Evolutionary conservation across 1,140 invertebrate species (phyloP).

Genomic region (Drosophila lacteicornis): DNA sequence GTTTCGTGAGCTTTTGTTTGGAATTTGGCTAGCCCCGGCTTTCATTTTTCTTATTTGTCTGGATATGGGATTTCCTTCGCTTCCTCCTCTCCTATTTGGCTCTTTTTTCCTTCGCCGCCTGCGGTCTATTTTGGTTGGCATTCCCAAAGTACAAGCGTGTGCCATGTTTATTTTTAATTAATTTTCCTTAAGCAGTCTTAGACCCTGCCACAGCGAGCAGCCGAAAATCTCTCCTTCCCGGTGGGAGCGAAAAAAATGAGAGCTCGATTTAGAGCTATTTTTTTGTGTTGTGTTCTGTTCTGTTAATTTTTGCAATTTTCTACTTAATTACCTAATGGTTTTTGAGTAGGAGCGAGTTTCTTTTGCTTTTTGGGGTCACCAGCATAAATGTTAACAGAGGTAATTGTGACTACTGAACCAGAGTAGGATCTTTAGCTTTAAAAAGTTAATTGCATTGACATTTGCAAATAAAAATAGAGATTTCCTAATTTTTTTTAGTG

Average conservation of each 20-base stretch:
- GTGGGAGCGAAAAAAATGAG: not conserved
- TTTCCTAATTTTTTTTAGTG: too few species aligned
- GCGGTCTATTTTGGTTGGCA: constrained; percentile 79
- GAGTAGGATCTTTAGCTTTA: not conserved
- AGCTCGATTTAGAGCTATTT: constrained; percentile 20
- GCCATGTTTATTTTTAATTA: constrained; percentile 84
- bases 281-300: constrained; percentile 15
- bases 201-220: constrained; percentile 41
- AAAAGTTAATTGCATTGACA: not conserved
- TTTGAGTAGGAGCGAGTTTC: constrained; percentile 28
- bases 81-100: constrained; percentile 14
- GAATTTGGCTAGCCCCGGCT: constrained; percentile 71
- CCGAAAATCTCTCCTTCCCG: constrained; percentile 25
- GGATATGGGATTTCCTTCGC: constrained; percentile 51
- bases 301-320: constrained; percentile 82
- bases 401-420: constrained; percentile 48
- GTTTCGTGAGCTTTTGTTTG: constrained; percentile 78
- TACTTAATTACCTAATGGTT: constrained; percentile 75
- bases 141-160: constrained; percentile 77
- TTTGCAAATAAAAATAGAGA: not conserved
- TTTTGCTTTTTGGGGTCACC: constrained; percentile 49
- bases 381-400: constrained; percentile 70
- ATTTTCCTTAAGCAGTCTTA: constrained; percentile 83
- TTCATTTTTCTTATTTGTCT: constrained; percentile 81
- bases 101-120: constrained; percentile 34